A percentile compares a stretch with the other conserved stretches of the same genome.
These are phyloP conservation scores for Phymorhynchus buccinoides DNA, from an alignment of 1,140 invertebrate species.

Conservation along the genomic window DNA sequence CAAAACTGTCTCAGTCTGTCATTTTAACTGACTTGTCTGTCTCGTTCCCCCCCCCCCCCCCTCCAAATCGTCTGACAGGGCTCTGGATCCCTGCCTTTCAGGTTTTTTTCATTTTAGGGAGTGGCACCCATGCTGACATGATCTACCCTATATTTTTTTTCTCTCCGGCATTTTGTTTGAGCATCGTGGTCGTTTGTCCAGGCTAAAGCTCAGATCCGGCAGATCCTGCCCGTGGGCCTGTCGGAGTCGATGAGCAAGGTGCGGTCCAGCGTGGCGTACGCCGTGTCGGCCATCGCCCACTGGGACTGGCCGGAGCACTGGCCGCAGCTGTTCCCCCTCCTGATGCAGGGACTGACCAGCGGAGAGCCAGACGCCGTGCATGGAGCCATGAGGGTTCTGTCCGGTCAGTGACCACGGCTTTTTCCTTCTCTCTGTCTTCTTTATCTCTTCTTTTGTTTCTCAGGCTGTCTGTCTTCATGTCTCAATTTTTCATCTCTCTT, in stretches of 20 bases:
- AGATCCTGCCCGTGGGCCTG: conserved; percentile 81
- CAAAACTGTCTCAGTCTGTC: neutral
- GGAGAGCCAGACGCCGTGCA: conserved; percentile 79
- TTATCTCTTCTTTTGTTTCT: no score
- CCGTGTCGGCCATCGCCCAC: conserved; percentile 83
- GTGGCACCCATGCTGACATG: no score
- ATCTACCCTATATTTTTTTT: neutral
- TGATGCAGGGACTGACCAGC: conserved; percentile 78
- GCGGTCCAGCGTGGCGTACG: conserved; percentile 82
- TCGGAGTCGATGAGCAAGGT: conserved; percentile 83
- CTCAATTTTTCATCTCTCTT: no score
- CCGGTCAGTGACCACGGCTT: conserved; percentile 65
- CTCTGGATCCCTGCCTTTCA: no score
- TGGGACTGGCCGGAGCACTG: conserved; percentile 88
- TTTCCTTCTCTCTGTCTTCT: no score
- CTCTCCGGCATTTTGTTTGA: neutral
- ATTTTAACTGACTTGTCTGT: neutral
- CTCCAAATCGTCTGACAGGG: no score
- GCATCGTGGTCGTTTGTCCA: conserved; percentile 55
- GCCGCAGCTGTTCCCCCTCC: conserved; percentile 83
- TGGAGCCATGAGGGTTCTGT: conserved; percentile 85
- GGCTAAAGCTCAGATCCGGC: conserved; percentile 80
- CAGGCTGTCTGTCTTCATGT: no score
- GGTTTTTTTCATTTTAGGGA: no score
- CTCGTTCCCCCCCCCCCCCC: no score